phyloP scores from a whole-genome alignment of 2,113 vertebrate genomes.

The Onychostoma macrolepis region DNA sequence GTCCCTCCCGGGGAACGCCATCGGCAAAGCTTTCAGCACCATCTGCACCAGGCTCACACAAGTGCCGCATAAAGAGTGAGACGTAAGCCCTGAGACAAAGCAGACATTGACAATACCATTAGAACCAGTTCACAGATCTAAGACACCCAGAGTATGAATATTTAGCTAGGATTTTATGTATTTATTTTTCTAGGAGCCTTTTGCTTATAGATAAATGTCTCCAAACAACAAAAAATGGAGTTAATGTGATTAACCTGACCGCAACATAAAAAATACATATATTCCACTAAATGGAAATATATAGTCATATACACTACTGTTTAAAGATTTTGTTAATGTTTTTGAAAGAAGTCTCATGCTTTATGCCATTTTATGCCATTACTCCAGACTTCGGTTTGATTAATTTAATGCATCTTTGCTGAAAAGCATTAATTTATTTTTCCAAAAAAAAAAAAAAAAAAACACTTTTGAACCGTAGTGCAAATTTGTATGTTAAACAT shows the following conservation, averaged over 20 bases:
- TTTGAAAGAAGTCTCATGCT: not conserved
- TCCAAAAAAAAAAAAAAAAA: too few species aligned
- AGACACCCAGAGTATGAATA: not conserved
- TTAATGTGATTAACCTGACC: too few species aligned
- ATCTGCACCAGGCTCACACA: conserved; percentile 95
- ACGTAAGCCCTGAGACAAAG: conserved; percentile 85
- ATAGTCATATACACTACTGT: not conserved
- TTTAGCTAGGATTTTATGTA: too few species aligned
- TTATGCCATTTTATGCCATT: not conserved
- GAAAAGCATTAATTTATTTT: too few species aligned
- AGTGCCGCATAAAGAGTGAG: conserved; percentile 95
- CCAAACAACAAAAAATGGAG: too few species aligned
- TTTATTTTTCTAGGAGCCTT: not conserved
- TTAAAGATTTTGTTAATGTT: not conserved
- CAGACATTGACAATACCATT: not conserved
- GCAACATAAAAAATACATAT: not conserved
- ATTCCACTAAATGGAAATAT: not conserved
- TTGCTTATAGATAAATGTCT: not conserved
- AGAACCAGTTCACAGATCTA: not conserved
- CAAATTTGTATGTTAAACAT: too few species aligned
- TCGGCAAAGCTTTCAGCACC: conserved; percentile 97
- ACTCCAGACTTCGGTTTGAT: not conserved
- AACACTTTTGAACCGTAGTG: too few species aligned
- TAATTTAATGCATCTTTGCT: too few species aligned
- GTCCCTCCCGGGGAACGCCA: conserved; percentile 93